Conservation (phyloP, 2,797 vertebrate species). For the Chaunax sp. region DNA sequence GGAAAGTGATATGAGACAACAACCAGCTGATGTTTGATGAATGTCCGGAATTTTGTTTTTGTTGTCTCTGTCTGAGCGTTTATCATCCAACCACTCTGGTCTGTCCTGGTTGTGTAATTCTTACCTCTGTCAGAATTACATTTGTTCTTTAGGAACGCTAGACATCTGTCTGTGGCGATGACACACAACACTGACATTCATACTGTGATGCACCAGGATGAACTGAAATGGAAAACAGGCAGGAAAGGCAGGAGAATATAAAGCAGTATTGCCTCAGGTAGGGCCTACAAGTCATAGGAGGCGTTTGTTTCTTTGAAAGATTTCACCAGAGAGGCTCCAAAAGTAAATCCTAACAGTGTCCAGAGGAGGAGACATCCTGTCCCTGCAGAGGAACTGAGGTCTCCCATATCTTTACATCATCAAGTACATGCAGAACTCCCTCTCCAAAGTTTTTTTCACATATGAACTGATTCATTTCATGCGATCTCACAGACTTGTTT, state of each 20-base stretch:
- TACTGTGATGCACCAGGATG: constrained; percentile 11
- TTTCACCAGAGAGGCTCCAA: constrained; percentile 12
- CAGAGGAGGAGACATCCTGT: constrained; percentile 9
- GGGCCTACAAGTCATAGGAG: constrained; percentile 20
- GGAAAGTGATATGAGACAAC: constrained; percentile 15
- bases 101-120: constrained; percentile 33
- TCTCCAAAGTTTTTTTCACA: background rate
- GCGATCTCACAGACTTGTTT: constrained; percentile 29
- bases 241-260: constrained; percentile 11
- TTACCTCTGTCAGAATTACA: constrained; percentile 31
- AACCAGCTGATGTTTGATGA: constrained; percentile 31
- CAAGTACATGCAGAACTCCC: constrained; percentile 6
- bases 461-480: background rate
- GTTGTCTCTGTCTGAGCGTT: background rate
- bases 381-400: too few species aligned
- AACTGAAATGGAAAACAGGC: constrained; percentile 24
- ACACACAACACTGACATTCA: constrained; percentile 40
- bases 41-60: constrained; percentile 53
- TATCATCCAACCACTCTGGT: constrained; percentile 32
- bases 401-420: constrained; percentile 28
- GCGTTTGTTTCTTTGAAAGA: constrained; percentile 12
- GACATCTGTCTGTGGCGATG: constrained; percentile 31
- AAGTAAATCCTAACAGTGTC: background rate
- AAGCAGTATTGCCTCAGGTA: constrained; percentile 23
- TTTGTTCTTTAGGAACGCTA: constrained; percentile 21